Percentiles rank a stretch among this genome's conserved stretches.
Conservation (phyloP, 2,113 vertebrate genomes). For the Microtus montanus region DNA sequence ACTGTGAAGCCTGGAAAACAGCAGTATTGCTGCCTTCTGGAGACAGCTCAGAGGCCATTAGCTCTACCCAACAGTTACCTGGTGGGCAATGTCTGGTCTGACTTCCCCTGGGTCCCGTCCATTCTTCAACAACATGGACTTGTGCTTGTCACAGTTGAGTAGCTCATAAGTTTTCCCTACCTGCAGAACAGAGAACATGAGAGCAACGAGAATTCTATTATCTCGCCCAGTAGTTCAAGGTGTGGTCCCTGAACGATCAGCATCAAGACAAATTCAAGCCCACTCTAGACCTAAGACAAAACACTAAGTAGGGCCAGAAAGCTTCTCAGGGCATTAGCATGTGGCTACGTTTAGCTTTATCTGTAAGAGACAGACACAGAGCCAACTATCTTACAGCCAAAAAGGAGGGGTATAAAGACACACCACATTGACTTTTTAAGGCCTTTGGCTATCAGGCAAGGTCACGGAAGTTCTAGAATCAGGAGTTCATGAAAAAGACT, state of each 20-base stretch:
- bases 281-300: background rate
- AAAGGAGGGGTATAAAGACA: background rate
- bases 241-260: background rate
- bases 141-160: constrained; percentile 97
- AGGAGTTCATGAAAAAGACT: background rate
- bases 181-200: constrained; percentile 77
- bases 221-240: background rate
- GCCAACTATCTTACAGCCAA: background rate
- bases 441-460: background rate
- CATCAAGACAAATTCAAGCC: background rate
- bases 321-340: background rate
- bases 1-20: background rate
- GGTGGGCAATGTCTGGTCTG: constrained; percentile 96
- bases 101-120: constrained; percentile 93
- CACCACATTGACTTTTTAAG: background rate
- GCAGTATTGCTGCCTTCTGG: background rate
- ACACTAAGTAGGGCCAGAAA: background rate
- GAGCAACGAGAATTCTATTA: background rate
- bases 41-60: background rate
- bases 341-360: background rate
- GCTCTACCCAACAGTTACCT: constrained; percentile 83
- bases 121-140: constrained; percentile 91
- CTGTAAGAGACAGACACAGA: background rate
- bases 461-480: background rate
- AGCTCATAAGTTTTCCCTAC: constrained; percentile 96